These are phyloP conservation scores for Ciconia maguari DNA, from an alignment of 2,113 vertebrate species.

Conservation along the genomic window DNA sequence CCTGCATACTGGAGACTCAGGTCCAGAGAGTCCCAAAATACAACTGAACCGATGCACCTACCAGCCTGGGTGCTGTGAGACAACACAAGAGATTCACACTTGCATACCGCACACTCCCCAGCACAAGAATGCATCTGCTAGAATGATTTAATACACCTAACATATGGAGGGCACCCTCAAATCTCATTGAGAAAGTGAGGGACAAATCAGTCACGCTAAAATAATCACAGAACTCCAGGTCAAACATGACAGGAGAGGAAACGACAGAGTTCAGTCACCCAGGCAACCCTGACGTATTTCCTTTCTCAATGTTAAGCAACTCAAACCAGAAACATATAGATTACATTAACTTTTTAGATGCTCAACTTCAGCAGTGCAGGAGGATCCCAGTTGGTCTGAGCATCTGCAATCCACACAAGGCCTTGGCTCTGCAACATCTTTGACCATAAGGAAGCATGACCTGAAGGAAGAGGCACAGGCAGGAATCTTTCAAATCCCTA, in stretches of 20 bases:
- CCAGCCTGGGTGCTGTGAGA: not conserved
- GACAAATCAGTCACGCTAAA: not conserved
- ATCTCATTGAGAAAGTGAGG: not conserved
- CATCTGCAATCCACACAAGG: not conserved
- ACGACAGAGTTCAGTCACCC: conserved; percentile 9
- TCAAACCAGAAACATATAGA: not conserved
- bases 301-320: not conserved
- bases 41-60: accelerated
- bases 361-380: not conserved
- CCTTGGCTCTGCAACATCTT: not conserved
- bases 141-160: not conserved
- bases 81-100: not conserved
- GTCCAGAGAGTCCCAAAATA: not conserved
- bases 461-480: not conserved
- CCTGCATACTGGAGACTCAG: not conserved
- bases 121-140: not conserved
- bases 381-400: not conserved
- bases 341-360: not conserved
- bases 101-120: accelerated
- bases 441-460: not conserved
- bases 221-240: not conserved
- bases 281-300: conserved; percentile 28
- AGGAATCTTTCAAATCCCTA: not conserved
- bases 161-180: not conserved
- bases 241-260: conserved; percentile 26